These are phyloP conservation scores for Zaprionus obscuricornis DNA, from an alignment of 2,888 invertebrate genomes.

Conservation along the genomic window DNA sequence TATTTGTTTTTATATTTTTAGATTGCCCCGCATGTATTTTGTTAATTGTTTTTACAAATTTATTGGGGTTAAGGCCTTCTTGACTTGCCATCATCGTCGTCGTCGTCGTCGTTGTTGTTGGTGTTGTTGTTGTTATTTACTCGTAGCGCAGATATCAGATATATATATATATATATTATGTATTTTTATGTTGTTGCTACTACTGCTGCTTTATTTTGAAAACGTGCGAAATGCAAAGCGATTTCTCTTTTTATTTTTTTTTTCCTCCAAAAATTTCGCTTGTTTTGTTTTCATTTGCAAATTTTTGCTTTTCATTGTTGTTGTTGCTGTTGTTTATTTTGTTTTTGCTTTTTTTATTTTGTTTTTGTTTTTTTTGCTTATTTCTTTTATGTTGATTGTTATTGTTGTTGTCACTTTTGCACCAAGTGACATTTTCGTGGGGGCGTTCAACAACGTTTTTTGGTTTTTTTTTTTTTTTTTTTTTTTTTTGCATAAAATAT, in stretches of 20 bases:
- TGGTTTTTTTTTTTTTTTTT: no score
- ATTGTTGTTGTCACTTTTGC: constrained; percentile 35
- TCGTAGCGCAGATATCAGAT: constrained; percentile 31
- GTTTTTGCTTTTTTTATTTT: constrained; percentile 9
- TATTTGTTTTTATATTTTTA: constrained; percentile 34
- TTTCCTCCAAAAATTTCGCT: constrained; percentile 10
- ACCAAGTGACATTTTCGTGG: constrained; percentile 44
- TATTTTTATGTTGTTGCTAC: constrained; percentile 9
- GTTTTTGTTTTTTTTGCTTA: background rate
- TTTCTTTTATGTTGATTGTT: constrained; percentile 11
- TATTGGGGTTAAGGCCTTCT: constrained; percentile 72
- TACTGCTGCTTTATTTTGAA: constrained; percentile 39
- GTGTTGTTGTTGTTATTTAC: constrained; percentile 37
- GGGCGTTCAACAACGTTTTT: constrained; percentile 29
- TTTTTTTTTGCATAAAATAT: no score
- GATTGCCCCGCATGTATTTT: constrained; percentile 38
- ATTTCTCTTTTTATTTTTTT: constrained; percentile 53
- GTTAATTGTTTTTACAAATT: constrained; percentile 68
- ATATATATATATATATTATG: background rate
- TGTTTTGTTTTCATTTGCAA: constrained; percentile 8
- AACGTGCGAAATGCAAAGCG: constrained; percentile 49
- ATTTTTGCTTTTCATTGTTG: constrained; percentile 9
- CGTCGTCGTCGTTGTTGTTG: constrained; percentile 20
- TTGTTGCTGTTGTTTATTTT: constrained; percentile 1
- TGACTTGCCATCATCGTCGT: constrained; percentile 39